Evolutionary conservation across 2,888 invertebrate genomes (phyloP).

Genomic region (Platycheirus albimanus): DNA sequence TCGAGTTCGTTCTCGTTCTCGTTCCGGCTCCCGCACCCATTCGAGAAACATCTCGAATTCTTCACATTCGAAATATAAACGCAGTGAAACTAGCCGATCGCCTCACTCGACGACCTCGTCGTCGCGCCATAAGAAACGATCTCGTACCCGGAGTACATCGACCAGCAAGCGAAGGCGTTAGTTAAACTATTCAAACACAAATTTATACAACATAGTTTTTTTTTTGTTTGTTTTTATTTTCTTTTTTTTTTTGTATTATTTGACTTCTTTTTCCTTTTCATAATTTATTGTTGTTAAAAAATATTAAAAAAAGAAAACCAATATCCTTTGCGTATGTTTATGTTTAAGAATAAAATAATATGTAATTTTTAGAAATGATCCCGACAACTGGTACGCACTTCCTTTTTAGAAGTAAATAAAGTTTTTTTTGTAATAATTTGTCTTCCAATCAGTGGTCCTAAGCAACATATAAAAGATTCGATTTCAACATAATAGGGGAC

Average conservation of each 20-base stretch:
- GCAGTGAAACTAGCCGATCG: slow-evolving; percentile 75
- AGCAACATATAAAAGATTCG: too few species aligned
- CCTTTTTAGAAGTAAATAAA: slow-evolving; percentile 70
- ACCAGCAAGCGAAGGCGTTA: slow-evolving; percentile 68
- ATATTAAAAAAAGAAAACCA: background rate
- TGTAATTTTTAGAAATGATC: slow-evolving; percentile 53
- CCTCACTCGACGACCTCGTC: slow-evolving; percentile 70
- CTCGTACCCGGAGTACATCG: slow-evolving; percentile 65
- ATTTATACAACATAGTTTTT: background rate
- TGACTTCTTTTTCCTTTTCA: slow-evolving; percentile 47
- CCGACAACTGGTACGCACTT: slow-evolving; percentile 64
- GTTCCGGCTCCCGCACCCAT: slow-evolving; percentile 66
- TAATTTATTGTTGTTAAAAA: slow-evolving; percentile 71
- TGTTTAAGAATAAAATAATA: slow-evolving; percentile 48
- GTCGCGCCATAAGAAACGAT: slow-evolving; percentile 61
- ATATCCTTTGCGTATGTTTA: slow-evolving; percentile 61
- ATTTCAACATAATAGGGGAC: too few species aligned
- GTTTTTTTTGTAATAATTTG: slow-evolving; percentile 8
- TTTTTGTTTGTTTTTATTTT: slow-evolving; percentile 9
- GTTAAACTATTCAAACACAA: background rate
- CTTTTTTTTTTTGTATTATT: slow-evolving; percentile 17
- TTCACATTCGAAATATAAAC: slow-evolving; percentile 72
- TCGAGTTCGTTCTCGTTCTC: slow-evolving; percentile 54
- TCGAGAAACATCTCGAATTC: slow-evolving; percentile 74
- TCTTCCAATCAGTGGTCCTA: too few species aligned